phyloP scores from a whole-genome alignment of 1,140 invertebrate genomes.

The Lasioglossum baleicum region DNA sequence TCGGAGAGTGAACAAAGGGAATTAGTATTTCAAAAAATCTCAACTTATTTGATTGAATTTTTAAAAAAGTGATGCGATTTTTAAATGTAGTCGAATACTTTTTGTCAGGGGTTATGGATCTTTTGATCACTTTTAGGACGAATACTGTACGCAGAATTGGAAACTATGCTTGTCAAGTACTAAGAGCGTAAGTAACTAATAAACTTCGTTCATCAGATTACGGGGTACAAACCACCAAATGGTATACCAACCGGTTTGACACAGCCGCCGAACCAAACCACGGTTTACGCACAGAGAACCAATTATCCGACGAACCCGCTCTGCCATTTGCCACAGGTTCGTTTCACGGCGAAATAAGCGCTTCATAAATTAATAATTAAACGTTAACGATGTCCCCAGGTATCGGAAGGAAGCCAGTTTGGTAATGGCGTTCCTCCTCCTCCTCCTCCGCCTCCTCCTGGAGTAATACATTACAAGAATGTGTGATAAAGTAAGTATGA shows the following conservation, averaged over 20 bases:
- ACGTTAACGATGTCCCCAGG: constrained; percentile 46
- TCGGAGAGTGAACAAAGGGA: no score
- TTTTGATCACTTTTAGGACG: no score
- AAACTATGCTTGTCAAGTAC: background rate
- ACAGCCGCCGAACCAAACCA: constrained; percentile 72
- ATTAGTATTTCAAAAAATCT: no score
- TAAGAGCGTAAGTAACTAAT: background rate
- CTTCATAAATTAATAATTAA: background rate
- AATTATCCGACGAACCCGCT: constrained; percentile 74
- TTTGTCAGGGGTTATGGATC: no score
- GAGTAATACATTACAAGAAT: constrained; percentile 73
- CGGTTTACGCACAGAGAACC: constrained; percentile 71
- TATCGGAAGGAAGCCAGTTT: constrained; percentile 70
- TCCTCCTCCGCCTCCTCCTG: constrained; percentile 65
- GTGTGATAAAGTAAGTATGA: constrained; percentile 64
- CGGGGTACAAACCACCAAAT: constrained; percentile 76
- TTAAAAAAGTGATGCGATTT: no score
- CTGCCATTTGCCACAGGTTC: constrained; percentile 73
- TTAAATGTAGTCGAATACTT: no score
- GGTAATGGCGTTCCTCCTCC: constrained; percentile 64
- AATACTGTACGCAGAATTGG: background rate
- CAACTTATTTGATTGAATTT: no score
- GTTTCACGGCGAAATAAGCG: constrained; percentile 9
- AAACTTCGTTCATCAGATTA: constrained; percentile 60
- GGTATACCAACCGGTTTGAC: constrained; percentile 70